phyloP scores from a whole-genome alignment of 2,888 invertebrate genomes.

The Folsomia candida region DNA sequence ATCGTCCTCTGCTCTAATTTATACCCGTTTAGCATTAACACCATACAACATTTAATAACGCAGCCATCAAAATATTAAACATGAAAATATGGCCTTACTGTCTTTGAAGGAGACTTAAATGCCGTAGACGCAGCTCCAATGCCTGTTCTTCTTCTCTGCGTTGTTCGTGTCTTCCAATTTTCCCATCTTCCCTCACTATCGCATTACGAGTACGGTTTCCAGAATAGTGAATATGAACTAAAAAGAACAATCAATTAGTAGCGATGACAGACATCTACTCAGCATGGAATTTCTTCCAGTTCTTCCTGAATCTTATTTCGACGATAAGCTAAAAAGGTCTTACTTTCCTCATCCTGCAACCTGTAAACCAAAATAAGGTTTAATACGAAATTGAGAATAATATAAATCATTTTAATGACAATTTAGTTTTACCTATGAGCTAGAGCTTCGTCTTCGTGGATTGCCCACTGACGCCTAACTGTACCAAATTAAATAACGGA shows the following conservation, averaged over 20 bases:
- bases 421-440: too few relatives aligned
- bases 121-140: constrained; percentile 57
- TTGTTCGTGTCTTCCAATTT: constrained; percentile 72
- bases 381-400: too few relatives aligned
- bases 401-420: too few relatives aligned
- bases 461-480: constrained; percentile 79
- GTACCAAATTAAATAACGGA: constrained; percentile 51
- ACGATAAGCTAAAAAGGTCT: constrained; percentile 35
- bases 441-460: constrained; percentile 78
- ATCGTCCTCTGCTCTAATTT: constrained; percentile 67
- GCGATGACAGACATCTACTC: neutral
- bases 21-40: too few relatives aligned
- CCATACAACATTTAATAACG: too few relatives aligned
- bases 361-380: too few relatives aligned
- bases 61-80: too few relatives aligned
- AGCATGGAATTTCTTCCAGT: too few relatives aligned
- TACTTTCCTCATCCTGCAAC: constrained; percentile 78
- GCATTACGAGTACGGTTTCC: constrained; percentile 73
- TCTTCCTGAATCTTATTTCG: neutral
- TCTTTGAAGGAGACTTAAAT: constrained; percentile 59
- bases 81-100: constrained; percentile 61
- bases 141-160: constrained; percentile 66
- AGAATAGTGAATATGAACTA: constrained; percentile 72
- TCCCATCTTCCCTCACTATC: constrained; percentile 74
- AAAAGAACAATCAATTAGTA: constrained; percentile 22